Percentiles rank a stretch among this genome's conserved stretches.
Conservation (phyloP, 2,113 vertebrate species). For the Varanus salvator region DNA sequence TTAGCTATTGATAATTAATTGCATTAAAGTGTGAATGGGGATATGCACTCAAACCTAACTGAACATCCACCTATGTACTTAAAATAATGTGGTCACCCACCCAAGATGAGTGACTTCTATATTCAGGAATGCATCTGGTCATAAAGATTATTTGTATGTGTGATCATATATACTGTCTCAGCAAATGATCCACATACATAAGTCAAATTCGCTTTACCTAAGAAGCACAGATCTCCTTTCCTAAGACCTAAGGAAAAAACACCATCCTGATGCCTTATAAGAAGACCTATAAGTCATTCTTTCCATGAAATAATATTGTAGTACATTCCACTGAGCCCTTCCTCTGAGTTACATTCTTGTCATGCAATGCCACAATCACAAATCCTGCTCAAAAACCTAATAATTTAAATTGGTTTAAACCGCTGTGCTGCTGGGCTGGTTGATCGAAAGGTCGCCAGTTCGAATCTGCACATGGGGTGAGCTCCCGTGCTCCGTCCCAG, state of each 20-base stretch:
- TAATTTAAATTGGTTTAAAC: not conserved
- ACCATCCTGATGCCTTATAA: not conserved
- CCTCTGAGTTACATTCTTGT: constrained; percentile 36
- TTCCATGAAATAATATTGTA: constrained; percentile 2
- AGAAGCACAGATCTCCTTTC: not conserved
- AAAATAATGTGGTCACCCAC: not conserved
- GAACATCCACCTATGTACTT: not conserved
- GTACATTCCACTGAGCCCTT: constrained; percentile 33
- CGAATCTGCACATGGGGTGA: too few relatives aligned
- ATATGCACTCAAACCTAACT: too few relatives aligned
- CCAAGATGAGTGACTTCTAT: not conserved
- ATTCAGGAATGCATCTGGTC: not conserved
- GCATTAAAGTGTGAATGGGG: not conserved
- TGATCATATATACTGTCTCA: not conserved
- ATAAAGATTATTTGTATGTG: too few relatives aligned
- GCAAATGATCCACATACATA: not conserved
- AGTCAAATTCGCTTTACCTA: not conserved
- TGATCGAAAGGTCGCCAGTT: too few relatives aligned
- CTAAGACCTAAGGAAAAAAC: not conserved
- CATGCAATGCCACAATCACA: constrained; percentile 19
- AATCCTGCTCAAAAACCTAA: not conserved
- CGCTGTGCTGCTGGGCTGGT: too few relatives aligned
- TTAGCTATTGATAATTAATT: not conserved
- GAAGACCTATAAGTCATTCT: constrained; percentile 11
- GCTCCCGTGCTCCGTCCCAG: too few relatives aligned